Base-by-base conservation (phyloP, 2,888 invertebrate species). In the Balanococcus diminutus region DNA sequence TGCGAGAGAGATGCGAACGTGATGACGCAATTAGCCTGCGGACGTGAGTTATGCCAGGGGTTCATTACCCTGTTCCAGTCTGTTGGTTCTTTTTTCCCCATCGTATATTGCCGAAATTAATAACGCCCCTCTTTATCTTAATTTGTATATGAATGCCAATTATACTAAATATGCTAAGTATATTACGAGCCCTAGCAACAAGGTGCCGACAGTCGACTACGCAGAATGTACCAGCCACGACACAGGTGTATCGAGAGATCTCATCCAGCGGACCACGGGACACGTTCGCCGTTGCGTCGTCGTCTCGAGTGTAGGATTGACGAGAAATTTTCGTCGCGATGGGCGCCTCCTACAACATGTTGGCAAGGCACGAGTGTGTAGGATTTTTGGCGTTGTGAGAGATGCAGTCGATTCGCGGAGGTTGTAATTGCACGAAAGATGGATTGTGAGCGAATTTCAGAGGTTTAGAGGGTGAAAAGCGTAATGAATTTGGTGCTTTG, bases 91-190 rank as follows among this genome's bases (percentile, higher is more conserved):
- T 22, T 56, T 56, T 56, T 56, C 22, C 2, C 2, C 8, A 3
- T 22, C 1, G 2, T 8, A 19, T 56, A 56, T 22, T 22, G 22
- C 56, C 56, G 56, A 56, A 56, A 56, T 67, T 28, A 67, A 67
- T 67, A 67, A 28, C 67, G 25, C 28, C 67, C 67, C 67, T 67
- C 25, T 67, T 67, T 67, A 67, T 67, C 67, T 67, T 67, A 67
- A 67, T 67, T 67, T 67, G 67, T 67, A 31, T 67, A 67, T 67
- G 67, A 67, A 67, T 67, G 67, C 67, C 67, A 67, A 67, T 67
- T 67, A 67, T 56, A 8, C 22, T 56, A 19, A 56, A 56, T 56
- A 56, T 56, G 56, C 56, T 56, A 56, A 56, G 9, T 19, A 56
- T 8, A n/a, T n/a, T n/a, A n/a, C n/a, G 56, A 8, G 22, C 56